These are phyloP conservation scores for Rhopalosiphum maidis DNA, from an alignment of 1,140 invertebrate genomes.

Conservation along the genomic window DNA sequence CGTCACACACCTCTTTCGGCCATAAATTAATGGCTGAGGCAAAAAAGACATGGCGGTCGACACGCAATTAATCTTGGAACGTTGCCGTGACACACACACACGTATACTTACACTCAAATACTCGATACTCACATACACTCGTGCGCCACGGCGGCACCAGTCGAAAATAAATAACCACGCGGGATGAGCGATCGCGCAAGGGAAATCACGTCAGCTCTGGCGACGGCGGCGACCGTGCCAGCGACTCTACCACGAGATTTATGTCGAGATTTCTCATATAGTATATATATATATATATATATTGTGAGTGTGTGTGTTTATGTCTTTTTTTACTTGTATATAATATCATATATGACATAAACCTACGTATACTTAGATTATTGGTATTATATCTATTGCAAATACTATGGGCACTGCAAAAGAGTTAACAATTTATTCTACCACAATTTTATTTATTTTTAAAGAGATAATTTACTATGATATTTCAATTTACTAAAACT, in stretches of 20 bases:
- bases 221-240: constrained; percentile 8
- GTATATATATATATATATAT: not conserved
- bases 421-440: not conserved
- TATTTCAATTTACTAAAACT: not conserved
- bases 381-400: not conserved
- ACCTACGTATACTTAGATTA: not conserved
- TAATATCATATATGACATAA: not conserved
- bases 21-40: constrained; percentile 54
- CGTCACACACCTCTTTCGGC: constrained; percentile 52
- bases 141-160: not conserved
- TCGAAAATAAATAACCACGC: constrained; percentile 53
- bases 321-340: not conserved
- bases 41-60: constrained; percentile 53
- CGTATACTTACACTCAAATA: not conserved
- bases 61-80: constrained; percentile 52
- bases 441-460: not conserved
- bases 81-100: constrained; percentile 31
- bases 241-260: not conserved
- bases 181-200: constrained; percentile 44
- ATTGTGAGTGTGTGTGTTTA: not conserved
- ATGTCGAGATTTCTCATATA: constrained; percentile 16
- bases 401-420: not conserved
- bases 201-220: constrained; percentile 38
- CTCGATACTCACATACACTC: not conserved
- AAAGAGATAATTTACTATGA: not conserved